Evolutionary conservation across 1,140 invertebrate genomes (phyloP), one percentile per base, ranked within the genome.

Genomic region (Lepidurus packardi): DNA sequence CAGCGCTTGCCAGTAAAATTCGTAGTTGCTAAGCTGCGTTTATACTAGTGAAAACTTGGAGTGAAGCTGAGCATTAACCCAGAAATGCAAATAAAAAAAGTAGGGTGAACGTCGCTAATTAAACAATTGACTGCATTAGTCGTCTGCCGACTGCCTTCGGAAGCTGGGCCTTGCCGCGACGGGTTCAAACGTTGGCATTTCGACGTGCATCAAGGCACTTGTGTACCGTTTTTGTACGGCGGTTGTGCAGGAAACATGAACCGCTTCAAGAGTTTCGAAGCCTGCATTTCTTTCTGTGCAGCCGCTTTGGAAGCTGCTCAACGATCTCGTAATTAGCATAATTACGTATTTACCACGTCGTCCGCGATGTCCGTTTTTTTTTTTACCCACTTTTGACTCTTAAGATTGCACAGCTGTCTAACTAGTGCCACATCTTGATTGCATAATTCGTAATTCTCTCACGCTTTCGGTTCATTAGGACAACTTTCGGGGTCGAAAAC

Each of bases 191-290:
- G 92, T 74, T 97, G 91, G 90, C 94, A 92, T 87, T 97, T 92
- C 84, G 91, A 96, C 83, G 86, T 89, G 78, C 87, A 88, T 74
- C 87, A 87, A 80, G 88, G 89, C 82, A 90, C 89, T 81, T 95
- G 93, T 83, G 85, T 91, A 78, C 87, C 89, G 44, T 95, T 95
- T 83, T 88, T 90, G 81, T 95, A 93, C 84, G 91, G 91, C 78
- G 93, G 93, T 84, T 92, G 91, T 84, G 88, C 89, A 84, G 91
- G 91, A n/a, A 94, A 93, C 85, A 87, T 87, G 79, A 94, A 94
- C 86, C 89, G 91, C 84, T 94, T 94, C 87, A 88, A 88, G 82
- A 90, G 84, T 65, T 91, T 90, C 84, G 89, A 92, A 83, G 86
- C 87, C 82, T 94, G 92, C 83, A 86, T 89, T 83, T 86, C 77